These are phyloP conservation scores for Enteromius anoplus DNA, from an alignment of 2,797 vertebrate species.

Conservation along the genomic window DNA sequence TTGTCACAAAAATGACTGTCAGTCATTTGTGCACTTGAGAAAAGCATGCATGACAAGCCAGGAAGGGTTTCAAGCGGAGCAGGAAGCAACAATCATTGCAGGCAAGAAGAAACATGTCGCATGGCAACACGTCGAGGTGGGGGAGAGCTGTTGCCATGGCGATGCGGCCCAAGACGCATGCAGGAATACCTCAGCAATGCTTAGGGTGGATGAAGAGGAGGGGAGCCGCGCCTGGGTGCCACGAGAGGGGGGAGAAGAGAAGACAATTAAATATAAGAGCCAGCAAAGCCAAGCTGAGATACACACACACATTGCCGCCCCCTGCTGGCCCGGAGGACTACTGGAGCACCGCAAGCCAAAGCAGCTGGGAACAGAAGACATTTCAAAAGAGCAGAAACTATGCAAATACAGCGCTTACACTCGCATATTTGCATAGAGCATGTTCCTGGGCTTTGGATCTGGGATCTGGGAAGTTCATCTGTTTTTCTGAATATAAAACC, in stretches of 20 bases:
- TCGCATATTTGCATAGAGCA: neutral
- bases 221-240: slow-evolving; percentile 98
- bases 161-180: slow-evolving; percentile 86
- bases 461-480: slow-evolving; percentile 8
- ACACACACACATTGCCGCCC: slow-evolving; percentile 66
- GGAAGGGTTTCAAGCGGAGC: neutral
- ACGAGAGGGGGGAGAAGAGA: slow-evolving; percentile 85
- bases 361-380: slow-evolving; percentile 67
- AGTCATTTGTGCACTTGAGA: slow-evolving; percentile 24
- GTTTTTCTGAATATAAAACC: neutral
- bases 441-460: neutral
- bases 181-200: slow-evolving; percentile 99
- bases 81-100: slow-evolving; percentile 61
- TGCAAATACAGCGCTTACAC: neutral
- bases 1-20: slow-evolving; percentile 8
- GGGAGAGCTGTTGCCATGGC: slow-evolving; percentile 69
- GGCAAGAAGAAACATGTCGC: slow-evolving; percentile 65
- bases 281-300: slow-evolving; percentile 73
- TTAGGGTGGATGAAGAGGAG: slow-evolving; percentile 99
- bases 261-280: slow-evolving; percentile 90
- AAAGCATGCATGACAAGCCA: slow-evolving; percentile 47
- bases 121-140: slow-evolving; percentile 71
- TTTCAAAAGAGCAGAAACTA: slow-evolving; percentile 33
- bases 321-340: slow-evolving; percentile 54
- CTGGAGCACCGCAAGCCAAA: slow-evolving; percentile 49